These are phyloP conservation scores for Horisme vitalbata DNA, from an alignment of 2,888 invertebrate genomes.

Conservation along the genomic window DNA sequence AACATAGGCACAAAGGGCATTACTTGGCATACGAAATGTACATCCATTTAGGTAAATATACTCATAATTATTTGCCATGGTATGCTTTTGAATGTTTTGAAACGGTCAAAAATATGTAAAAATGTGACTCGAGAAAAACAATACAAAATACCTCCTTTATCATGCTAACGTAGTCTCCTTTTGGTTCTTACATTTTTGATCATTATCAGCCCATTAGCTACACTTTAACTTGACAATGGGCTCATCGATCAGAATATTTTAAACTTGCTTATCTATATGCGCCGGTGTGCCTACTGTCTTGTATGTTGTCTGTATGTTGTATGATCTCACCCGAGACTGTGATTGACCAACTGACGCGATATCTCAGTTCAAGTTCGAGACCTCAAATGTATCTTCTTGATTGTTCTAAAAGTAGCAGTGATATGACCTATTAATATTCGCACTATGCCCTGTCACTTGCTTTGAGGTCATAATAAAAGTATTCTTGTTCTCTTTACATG, in stretches of 20 bases:
- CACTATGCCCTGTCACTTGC: not conserved
- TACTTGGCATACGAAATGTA: too few relatives aligned
- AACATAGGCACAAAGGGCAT: too few relatives aligned
- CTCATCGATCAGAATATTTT: constrained; percentile 10
- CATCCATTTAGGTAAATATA: too few relatives aligned
- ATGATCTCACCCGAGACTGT: constrained; percentile 48
- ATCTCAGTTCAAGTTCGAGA: constrained; percentile 38
- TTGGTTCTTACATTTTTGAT: constrained; percentile 1
- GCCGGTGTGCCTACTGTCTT: constrained; percentile 11
- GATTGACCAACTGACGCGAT: constrained; percentile 45
- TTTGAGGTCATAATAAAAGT: not conserved
- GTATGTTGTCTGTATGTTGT: constrained; percentile 23
- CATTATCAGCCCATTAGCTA: constrained; percentile 13
- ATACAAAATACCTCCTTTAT: too few relatives aligned
- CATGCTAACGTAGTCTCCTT: not conserved
- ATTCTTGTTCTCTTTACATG: too few relatives aligned
- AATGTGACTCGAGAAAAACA: too few relatives aligned
- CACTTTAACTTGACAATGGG: constrained; percentile 27
- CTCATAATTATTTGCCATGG: too few relatives aligned
- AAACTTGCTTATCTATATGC: constrained; percentile 23
- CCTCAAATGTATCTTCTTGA: constrained; percentile 27
- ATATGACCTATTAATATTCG: not conserved
- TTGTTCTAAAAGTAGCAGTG: constrained; percentile 7
- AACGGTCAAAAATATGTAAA: too few relatives aligned
- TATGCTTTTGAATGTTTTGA: too few relatives aligned